Evolutionary conservation across 2,888 invertebrate genomes (phyloP).

Genomic region (Acleris holmiana): DNA sequence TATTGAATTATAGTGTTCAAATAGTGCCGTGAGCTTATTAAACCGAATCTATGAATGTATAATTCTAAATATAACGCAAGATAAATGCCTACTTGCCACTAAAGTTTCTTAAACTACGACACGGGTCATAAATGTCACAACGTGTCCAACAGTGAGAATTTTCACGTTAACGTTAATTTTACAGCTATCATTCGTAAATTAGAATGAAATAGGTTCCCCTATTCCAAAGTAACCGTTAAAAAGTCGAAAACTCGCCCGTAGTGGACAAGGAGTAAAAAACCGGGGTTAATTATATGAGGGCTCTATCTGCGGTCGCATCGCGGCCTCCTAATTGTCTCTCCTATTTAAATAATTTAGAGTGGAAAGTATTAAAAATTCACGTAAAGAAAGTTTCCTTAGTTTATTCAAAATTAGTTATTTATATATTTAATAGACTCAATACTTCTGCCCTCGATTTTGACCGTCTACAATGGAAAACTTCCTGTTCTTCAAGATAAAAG

Average conservation of each 20-base stretch:
- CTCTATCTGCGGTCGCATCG: slow-evolving; percentile 65
- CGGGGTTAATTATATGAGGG: slow-evolving; percentile 69
- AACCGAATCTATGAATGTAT: too few relatives aligned
- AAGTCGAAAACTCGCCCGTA: slow-evolving; percentile 57
- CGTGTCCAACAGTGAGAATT: background rate
- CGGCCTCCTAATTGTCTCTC: slow-evolving; percentile 66
- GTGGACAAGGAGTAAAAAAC: slow-evolving; percentile 51
- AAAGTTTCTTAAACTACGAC: too few relatives aligned
- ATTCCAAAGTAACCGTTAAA: slow-evolving; percentile 61
- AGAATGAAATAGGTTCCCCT: slow-evolving; percentile 50
- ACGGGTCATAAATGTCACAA: background rate
- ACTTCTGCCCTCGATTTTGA: too few relatives aligned
- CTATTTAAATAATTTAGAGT: slow-evolving; percentile 69
- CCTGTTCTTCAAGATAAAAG: too few relatives aligned
- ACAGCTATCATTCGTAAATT: slow-evolving; percentile 46
- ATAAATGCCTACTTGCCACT: background rate
- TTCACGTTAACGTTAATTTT: slow-evolving; percentile 46
- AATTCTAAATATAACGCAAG: too few relatives aligned
- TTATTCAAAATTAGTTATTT: too few relatives aligned
- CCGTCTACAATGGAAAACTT: too few relatives aligned
- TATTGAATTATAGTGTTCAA: too few relatives aligned
- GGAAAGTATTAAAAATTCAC: slow-evolving; percentile 52
- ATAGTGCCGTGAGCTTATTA: too few relatives aligned
- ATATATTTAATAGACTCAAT: too few relatives aligned
- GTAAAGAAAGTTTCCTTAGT: slow-evolving; percentile 33